These are phyloP conservation scores for Eristalis arbustorum DNA, from an alignment of 2,888 invertebrate species.

Conservation along the genomic window DNA sequence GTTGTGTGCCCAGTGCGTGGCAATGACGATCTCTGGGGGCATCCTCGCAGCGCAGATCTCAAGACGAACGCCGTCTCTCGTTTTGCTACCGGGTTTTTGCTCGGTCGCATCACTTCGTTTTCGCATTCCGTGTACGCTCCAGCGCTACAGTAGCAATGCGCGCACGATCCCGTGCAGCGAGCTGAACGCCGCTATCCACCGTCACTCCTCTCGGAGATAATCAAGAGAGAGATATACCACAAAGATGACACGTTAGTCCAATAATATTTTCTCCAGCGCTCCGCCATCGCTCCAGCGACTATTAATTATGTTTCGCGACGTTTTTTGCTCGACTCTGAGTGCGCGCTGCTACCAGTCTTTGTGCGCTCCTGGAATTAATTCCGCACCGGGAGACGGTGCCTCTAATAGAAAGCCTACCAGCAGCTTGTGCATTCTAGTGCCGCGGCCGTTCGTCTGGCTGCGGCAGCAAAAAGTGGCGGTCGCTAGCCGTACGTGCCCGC, in stretches of 20 bases:
- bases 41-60: slow-evolving; percentile 50
- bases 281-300: slow-evolving; percentile 36
- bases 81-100: slow-evolving; percentile 30
- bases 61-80: slow-evolving; percentile 22
- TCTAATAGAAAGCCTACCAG: slow-evolving; percentile 50
- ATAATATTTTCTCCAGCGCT: slow-evolving; percentile 57
- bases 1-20: slow-evolving; percentile 67
- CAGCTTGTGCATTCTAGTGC: slow-evolving; percentile 19
- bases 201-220: slow-evolving; percentile 37
- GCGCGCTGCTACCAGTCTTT: slow-evolving; percentile 7
- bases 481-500: slow-evolving; percentile 36
- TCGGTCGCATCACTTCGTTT: slow-evolving; percentile 21
- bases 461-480: background rate
- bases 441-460: slow-evolving; percentile 1
- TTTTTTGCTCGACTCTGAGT: slow-evolving; percentile 22
- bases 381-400: slow-evolving; percentile 32
- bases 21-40: slow-evolving; percentile 69
- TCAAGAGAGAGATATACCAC: slow-evolving; percentile 67
- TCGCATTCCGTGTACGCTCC: slow-evolving; percentile 24
- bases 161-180: slow-evolving; percentile 2
- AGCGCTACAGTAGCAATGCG: slow-evolving; percentile 21
- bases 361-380: slow-evolving; percentile 63
- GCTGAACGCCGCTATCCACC: background rate
- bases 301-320: slow-evolving; percentile 55
- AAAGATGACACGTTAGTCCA: slow-evolving; percentile 68